Evolutionary conservation across 2,888 invertebrate species (phyloP).

Genomic region (Synergus japonicus): DNA sequence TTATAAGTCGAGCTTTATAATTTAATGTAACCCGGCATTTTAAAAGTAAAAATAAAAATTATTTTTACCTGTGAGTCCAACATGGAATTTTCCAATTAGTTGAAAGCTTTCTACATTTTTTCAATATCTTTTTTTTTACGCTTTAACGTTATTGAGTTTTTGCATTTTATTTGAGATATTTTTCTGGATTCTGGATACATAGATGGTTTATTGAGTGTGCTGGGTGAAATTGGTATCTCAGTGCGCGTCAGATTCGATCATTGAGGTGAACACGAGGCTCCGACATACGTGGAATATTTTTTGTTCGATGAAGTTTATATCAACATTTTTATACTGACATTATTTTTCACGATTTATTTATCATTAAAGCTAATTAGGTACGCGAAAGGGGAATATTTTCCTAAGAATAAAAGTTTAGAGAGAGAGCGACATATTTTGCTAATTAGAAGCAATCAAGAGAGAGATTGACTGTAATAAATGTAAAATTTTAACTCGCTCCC

Average conservation of each 20-base stretch:
- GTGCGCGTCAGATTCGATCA: constrained; percentile 23
- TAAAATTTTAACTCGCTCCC: neutral
- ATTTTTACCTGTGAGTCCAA: neutral
- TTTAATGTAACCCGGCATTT: neutral
- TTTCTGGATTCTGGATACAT: constrained; percentile 4
- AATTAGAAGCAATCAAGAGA: neutral
- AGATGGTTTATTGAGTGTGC: constrained; percentile 36
- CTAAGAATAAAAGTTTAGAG: too few species aligned
- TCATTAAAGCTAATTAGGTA: neutral
- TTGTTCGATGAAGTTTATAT: neutral
- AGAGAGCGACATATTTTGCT: neutral
- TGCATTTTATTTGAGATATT: neutral
- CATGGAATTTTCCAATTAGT: neutral
- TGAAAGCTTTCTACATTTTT: neutral
- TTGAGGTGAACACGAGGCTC: constrained; percentile 11
- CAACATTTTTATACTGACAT: neutral
- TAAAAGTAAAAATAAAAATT: neutral
- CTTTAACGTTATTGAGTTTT: neutral
- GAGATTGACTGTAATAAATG: neutral
- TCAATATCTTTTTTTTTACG: neutral
- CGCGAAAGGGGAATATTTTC: too few species aligned
- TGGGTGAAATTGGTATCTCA: constrained; percentile 22
- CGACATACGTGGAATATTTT: neutral
- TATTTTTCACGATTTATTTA: neutral
- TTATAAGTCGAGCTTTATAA: neutral